A percentile compares a stretch with the other conserved stretches of the same genome.
These are phyloP conservation scores for Melanostoma scalare DNA, from an alignment of 2,888 invertebrate genomes.

Conservation along the genomic window DNA sequence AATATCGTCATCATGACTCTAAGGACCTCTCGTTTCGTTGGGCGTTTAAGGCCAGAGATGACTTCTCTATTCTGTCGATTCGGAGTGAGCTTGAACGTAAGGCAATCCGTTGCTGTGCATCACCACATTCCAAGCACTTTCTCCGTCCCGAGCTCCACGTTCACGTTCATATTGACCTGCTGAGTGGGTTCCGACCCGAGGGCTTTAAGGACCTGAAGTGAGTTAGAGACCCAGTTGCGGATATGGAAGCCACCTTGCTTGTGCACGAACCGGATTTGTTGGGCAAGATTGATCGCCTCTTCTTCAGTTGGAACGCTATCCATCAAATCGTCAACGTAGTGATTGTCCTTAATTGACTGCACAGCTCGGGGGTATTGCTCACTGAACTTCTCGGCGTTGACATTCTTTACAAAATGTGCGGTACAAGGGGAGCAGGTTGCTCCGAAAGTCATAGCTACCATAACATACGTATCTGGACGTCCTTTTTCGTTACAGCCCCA, in stretches of 20 bases:
- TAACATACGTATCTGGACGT: constrained; percentile 64
- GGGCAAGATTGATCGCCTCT: constrained; percentile 61
- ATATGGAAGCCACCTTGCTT: constrained; percentile 61
- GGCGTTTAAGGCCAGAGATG: constrained; percentile 26
- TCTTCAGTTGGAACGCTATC: constrained; percentile 74
- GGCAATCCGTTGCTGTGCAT: constrained; percentile 19
- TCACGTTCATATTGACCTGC: constrained; percentile 11
- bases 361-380: constrained; percentile 20
- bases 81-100: constrained; percentile 29
- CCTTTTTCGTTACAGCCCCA: constrained; percentile 68
- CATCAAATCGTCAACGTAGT: constrained; percentile 76
- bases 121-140: neutral
- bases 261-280: constrained; percentile 59
- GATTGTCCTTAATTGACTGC: constrained; percentile 33
- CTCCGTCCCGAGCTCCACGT: neutral
- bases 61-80: neutral
- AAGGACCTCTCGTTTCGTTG: constrained; percentile 55
- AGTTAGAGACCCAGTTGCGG: constrained; percentile 75
- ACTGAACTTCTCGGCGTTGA: constrained; percentile 31
- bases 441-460: constrained; percentile 74
- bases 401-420: constrained; percentile 32
- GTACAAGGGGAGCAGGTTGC: constrained; percentile 72
- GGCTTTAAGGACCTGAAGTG: constrained; percentile 20
- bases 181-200: constrained; percentile 28
- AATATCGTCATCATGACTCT: constrained; percentile 51